Base-by-base conservation (phyloP, 2,888 invertebrate species). In the Nymphalis c-album region DNA sequence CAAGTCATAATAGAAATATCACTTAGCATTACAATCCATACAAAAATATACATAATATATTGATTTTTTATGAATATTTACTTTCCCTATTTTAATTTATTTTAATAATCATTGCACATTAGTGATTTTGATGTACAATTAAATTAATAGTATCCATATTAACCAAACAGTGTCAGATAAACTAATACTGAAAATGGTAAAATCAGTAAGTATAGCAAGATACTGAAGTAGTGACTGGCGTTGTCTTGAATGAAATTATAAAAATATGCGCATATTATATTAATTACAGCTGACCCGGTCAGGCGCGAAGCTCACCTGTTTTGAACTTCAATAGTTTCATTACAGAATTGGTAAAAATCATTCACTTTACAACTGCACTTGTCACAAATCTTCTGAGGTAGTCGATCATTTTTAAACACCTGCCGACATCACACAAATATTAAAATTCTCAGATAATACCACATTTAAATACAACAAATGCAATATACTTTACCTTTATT, bases 311-410 rank as follows among this genome's bases (percentile, higher is more conserved):
- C 84, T 78, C 85, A 92, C 87, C 93, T 94, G 74, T 94, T 94
- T 78, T 95, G 95, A 50, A 94, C 93, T 84, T 94, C 95, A 13
- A 94, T 93, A 62, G 94, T 93, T 76, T 94, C 94, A 79, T 94
- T 95, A 89, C 95, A 95, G 85, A 95, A 95, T 83, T 95, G 94
- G 84, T 95, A 95, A 77, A 94, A 91, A 83, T 94, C 93, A 79
- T 95, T 95, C 80, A 95, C 93, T 91, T 95, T 95, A 81, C 94
- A 94, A 83, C 94, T 94, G 84, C 95, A 95, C 74, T 93, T 94
- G 83, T 95, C 94, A 82, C 95, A 95, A 77, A 95, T 94, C 83
- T 94, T 95, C 85, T 95, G 95, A 63, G 95, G 95, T 78, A 95
- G 88, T 79, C 92, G 93, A 83, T 95, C 95, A 76, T 95, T 94